phyloP scores from a whole-genome alignment of 2,888 invertebrate species.

The Drosophila kokeensis region DNA sequence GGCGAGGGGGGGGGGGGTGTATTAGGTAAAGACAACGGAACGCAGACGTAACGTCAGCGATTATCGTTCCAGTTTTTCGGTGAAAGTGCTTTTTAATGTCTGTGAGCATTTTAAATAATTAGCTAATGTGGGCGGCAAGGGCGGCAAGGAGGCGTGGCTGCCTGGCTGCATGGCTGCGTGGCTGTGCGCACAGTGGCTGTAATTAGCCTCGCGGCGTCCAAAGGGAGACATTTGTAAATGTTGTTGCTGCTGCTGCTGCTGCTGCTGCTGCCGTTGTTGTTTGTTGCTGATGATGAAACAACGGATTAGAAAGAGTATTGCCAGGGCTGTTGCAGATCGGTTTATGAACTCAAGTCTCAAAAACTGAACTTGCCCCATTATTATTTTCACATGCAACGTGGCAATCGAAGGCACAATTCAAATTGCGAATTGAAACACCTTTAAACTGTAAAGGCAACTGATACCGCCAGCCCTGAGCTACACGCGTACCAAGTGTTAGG shows the following conservation, averaged over 20 bases:
- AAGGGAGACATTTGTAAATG: conserved; percentile 58
- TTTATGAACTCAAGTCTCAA: not conserved
- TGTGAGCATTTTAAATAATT: conserved; percentile 78
- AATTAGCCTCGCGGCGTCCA: conserved; percentile 59
- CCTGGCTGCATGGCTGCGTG: conserved; percentile 1
- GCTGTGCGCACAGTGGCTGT: conserved; percentile 34
- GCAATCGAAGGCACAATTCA: conserved; percentile 30
- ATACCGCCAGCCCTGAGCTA: not conserved
- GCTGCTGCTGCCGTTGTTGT: conserved; percentile 8
- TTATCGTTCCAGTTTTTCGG: conserved; percentile 65
- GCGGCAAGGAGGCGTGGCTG: conserved; percentile 7
- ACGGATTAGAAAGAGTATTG: conserved; percentile 7
- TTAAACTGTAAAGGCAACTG: conserved; percentile 24
- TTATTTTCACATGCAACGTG: not conserved
- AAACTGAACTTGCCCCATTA: not conserved
- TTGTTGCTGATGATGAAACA: conserved; percentile 1
- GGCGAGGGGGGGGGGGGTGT: not conserved
- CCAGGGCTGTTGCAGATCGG: conserved; percentile 18
- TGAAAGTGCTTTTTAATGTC: conserved; percentile 80
- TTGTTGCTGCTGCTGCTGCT: conserved; percentile 13
- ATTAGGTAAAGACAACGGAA: conserved; percentile 13
- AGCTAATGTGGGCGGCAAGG: conserved; percentile 60
- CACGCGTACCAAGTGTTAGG: not conserved
- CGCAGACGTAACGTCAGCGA: conserved; percentile 51
- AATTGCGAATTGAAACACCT: conserved; percentile 38